Evolutionary conservation across 2,888 invertebrate species (phyloP), one percentile per base, ranked within the genome.

Genomic region (Lycaena phlaeas): DNA sequence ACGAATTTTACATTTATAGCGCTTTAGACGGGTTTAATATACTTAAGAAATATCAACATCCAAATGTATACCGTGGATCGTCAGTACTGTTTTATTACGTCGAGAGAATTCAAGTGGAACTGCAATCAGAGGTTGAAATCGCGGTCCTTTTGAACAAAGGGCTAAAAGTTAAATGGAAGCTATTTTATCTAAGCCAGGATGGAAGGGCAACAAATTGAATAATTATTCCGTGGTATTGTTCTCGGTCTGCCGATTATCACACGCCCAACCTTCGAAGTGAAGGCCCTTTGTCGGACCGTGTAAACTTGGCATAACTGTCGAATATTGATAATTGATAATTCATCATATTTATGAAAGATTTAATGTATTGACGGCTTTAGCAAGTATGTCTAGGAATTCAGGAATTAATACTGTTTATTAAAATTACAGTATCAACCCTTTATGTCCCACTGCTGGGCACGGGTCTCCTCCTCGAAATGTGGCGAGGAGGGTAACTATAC

Each of bases 171-270:
- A 66, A 68, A 68, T 62, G 63, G 56, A 49, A 55, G 61, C 60
- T 54, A 63, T 67, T 68, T 67, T 64, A 66, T 61, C 59, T 54
- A 53, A 53, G 49, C 49, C 48, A 49, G 44, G 44, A 38, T 43
- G 50, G 52, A 57, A 61, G 62, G 63, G 70, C 64, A 63, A 76
- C 74, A 72, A 77, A 74, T 75, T 75, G 74, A 71, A 73, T 74
- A 73, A 75, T 77, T 77, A 75, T 68, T 63, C 61, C 25, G 15
- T 26, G 39, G 31, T 26, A 40, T 31, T 39, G 15, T 26, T 25
- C 15, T 15, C 15, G 28, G n/a, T n/a, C 26, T 30, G 30, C 31
- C 26, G 39, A 31, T 40, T 31, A 40, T 40, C 17, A 34, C 17
- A 34, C 34, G 12, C 11, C 18, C 22, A 9, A 22, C 22, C 22